Percentiles rank a stretch among this genome's conserved stretches.
phyloP scores from a whole-genome alignment of 2,113 vertebrate genomes.

The Cynoglossus semilaevis region DNA sequence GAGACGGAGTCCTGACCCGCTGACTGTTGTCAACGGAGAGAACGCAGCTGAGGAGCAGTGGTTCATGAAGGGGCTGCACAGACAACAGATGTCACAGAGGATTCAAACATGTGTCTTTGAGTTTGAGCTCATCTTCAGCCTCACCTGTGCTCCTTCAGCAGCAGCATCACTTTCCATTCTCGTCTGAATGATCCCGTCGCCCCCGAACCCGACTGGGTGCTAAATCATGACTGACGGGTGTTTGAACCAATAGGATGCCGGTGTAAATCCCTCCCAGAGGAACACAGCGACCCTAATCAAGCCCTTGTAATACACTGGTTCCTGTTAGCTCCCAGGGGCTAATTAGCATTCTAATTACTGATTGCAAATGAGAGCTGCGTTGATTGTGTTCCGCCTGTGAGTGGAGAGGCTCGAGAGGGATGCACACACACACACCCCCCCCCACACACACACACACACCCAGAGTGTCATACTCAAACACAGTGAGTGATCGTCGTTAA shows the following conservation, averaged over 20 bases:
- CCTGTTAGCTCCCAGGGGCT: slow-evolving; percentile 95
- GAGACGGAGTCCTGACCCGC: slow-evolving; percentile 42
- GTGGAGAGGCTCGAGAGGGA: slow-evolving; percentile 59
- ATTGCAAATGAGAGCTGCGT: slow-evolving; percentile 90
- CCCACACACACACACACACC: slow-evolving; percentile 22
- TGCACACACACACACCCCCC: slow-evolving; percentile 16
- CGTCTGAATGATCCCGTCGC: slow-evolving; percentile 2
- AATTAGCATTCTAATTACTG: slow-evolving; percentile 99
- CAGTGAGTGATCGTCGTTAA: slow-evolving; percentile 71
- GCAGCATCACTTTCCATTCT: no score
- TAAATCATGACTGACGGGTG: slow-evolving; percentile 59
- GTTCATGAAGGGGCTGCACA: slow-evolving; percentile 12
- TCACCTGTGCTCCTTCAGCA: no score
- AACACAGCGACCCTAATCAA: slow-evolving; percentile 86
- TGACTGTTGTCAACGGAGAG: slow-evolving; percentile 46
- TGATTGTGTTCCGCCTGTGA: slow-evolving; percentile 72
- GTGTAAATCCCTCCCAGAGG: slow-evolving; percentile 71
- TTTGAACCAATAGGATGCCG: slow-evolving; percentile 56
- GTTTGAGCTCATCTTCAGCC: no score
- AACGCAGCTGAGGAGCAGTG: slow-evolving; percentile 42
- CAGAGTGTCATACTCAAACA: slow-evolving; percentile 40
- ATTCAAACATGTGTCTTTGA: no score
- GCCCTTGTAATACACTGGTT: slow-evolving; percentile 98
- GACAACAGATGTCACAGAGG: no score
- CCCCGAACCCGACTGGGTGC: slow-evolving; percentile 35